Evolutionary conservation across 1,140 invertebrate genomes (phyloP), one percentile per base, ranked within the genome.

Genomic region (Platyscapa corneri): DNA sequence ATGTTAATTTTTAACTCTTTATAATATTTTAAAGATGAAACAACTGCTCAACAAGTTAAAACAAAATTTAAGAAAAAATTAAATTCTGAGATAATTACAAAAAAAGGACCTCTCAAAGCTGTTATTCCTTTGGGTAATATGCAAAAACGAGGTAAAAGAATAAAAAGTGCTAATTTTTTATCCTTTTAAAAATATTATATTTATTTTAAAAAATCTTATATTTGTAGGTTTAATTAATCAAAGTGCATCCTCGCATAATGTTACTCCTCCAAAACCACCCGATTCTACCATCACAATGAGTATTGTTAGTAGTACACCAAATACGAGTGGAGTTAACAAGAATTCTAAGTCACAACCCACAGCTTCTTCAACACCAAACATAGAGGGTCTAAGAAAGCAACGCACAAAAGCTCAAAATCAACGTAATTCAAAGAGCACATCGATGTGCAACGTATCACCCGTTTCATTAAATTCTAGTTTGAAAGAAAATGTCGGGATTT

Each of bases 41-140:
- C 80, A n/a, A 83, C 49, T 67, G 2, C 75, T 20, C 78, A 83
- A 83, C 88, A 83, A 37, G 85, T 90, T 37, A 93, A 90, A 88
- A 90, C 76, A 46, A 93, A 91, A 87, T 84, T 92, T 0, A 92
- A 91, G 70, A 89, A 89, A 46, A 92, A 90, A 81, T 20, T 78
- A 12, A 88, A 88, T 18, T 18, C 64, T 14, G 87, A 89, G 39
- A 34, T 86, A 1, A n/a, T 87, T 27, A 85, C 70, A 60, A 93
- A 91, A 82, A 93, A 88, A 81, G 92, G 92, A n/a, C 92, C 92
- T 46, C 72, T 93, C 67, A 93, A 92, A 85, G 92, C 92, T 6
- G 32, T 92, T 20, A 87, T 93, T 88, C 92, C 93, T 46, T 74
- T 93, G 37, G 89, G 90, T 76, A 91, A 79, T 75, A 91, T 93